Evolutionary conservation across 2,113 vertebrate genomes (phyloP).

Genomic region (Procapra przewalskii): DNA sequence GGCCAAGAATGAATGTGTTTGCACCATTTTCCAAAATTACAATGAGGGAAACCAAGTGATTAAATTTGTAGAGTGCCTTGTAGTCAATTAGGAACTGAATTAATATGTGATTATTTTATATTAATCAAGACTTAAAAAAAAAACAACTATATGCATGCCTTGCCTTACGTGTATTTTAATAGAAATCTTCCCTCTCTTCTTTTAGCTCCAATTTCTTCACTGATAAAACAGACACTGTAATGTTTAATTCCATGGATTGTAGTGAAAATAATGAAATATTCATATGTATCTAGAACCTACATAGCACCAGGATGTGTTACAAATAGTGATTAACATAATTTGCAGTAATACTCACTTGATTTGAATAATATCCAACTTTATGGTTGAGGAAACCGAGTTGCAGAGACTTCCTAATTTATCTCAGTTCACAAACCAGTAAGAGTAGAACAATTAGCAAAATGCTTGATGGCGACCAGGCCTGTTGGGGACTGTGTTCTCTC

Average conservation of each 20-base stretch:
- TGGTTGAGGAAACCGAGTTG: not conserved
- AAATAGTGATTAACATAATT: not conserved
- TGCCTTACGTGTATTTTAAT: not conserved
- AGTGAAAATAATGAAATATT: not conserved
- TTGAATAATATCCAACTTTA: not conserved
- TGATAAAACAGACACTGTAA: not conserved
- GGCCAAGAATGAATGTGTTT: not conserved
- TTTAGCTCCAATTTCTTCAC: not conserved
- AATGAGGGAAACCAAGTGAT: not conserved
- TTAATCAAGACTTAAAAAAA: not conserved
- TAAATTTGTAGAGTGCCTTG: not conserved
- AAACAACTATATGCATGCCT: not conserved
- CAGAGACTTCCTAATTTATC: not conserved
- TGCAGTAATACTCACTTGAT: not conserved
- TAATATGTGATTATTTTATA: not conserved
- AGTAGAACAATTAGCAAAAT: not conserved
- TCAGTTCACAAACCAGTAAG: not conserved
- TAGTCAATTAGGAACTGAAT: not conserved
- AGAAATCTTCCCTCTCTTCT: not conserved
- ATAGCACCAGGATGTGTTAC: not conserved
- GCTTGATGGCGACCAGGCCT: not conserved
- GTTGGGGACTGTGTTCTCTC: not conserved
- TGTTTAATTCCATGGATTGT: not conserved
- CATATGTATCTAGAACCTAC: not conserved
- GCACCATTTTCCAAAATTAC: not conserved